These are phyloP conservation scores for Ficedula albicollis DNA, from an alignment of 2,797 vertebrate genomes.

Conservation along the genomic window DNA sequence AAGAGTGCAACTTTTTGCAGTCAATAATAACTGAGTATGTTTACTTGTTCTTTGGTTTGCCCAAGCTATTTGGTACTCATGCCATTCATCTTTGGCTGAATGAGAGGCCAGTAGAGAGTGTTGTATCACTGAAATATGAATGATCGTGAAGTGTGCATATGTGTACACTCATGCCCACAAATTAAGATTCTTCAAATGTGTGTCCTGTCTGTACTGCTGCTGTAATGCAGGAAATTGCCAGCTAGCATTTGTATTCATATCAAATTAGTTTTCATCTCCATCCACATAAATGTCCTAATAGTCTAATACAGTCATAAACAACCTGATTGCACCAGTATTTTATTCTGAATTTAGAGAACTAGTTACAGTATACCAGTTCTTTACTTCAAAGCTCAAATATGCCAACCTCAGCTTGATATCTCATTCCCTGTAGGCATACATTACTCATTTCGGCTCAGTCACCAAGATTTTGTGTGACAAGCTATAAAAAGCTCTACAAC, in stretches of 20 bases:
- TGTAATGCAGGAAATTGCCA: not conserved
- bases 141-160: accelerated
- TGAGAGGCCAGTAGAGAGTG: not conserved
- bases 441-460: constrained; percentile 17
- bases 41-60: not conserved
- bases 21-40: not conserved
- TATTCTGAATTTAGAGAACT: constrained; percentile 3
- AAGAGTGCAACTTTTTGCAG: not conserved
- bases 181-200: not conserved
- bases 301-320: not conserved
- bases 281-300: not conserved
- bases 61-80: not conserved
- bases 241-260: not conserved
- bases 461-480: not conserved
- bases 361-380: not conserved
- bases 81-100: not conserved
- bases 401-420: not conserved
- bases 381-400: not conserved
- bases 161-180: not conserved
- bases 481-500: not conserved
- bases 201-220: not conserved
- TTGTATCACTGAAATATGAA: not conserved
- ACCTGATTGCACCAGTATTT: not conserved
- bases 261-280: constrained; percentile 15
- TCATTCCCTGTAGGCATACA: constrained; percentile 20